Conservation (phyloP, 2,797 vertebrate species). For the Centroberyx gerrardi region DNA sequence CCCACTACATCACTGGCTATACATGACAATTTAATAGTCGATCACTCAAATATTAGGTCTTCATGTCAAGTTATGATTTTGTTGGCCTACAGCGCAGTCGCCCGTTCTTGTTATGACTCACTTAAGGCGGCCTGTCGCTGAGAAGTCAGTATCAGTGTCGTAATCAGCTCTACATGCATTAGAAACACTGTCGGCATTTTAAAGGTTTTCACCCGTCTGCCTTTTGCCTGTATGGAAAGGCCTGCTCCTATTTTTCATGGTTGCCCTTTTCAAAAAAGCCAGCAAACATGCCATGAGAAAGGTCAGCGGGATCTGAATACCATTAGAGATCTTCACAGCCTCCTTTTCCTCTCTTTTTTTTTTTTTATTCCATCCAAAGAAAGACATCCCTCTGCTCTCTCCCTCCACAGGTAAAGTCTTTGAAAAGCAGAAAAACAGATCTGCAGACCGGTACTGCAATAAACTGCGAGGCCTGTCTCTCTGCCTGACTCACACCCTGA, state of each 20-base stretch:
- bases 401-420: conserved; percentile 18
- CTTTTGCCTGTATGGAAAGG: conserved; percentile 36
- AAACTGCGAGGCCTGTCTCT: conserved; percentile 15
- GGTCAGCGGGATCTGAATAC: conserved; percentile 75
- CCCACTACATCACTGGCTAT: no score
- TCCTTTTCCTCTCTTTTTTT: conserved; percentile 27
- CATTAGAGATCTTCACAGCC: conserved; percentile 59
- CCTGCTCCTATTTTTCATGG: conserved; percentile 54
- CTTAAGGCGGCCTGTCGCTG: background rate
- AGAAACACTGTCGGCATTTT: conserved; percentile 34
- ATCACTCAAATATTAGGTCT: no score
- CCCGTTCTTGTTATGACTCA: background rate
- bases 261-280: conserved; percentile 79
- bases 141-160: conserved; percentile 27
- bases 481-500: conserved; percentile 10
- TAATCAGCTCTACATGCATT: conserved; percentile 32
- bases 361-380: conserved; percentile 12
- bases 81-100: background rate
- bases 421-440: conserved; percentile 21
- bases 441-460: conserved; percentile 17
- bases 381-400: conserved; percentile 28
- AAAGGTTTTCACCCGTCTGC: conserved; percentile 19
- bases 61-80: background rate
- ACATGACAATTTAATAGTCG: no score
- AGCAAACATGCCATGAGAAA: conserved; percentile 73